These are phyloP conservation scores for Tillus elongatus DNA, from an alignment of 2,888 invertebrate genomes.

Conservation along the genomic window DNA sequence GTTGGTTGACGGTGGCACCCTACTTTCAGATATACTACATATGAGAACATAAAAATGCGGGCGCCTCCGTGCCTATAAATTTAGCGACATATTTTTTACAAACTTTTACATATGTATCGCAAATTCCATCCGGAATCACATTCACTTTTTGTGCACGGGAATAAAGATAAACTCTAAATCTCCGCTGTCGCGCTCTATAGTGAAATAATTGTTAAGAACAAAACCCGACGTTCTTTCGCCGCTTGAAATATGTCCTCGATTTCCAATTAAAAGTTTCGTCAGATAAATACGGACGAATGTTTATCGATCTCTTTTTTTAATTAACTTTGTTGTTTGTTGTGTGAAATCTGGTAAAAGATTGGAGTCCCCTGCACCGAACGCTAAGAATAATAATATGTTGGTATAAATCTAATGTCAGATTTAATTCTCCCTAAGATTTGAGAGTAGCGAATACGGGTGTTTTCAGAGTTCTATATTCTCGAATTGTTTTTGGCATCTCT, in stretches of 20 bases:
- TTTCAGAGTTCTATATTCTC: too few species aligned
- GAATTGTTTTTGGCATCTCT: too few species aligned
- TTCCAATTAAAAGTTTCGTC: not conserved
- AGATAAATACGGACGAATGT: not conserved
- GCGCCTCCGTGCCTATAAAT: slow-evolving; percentile 30
- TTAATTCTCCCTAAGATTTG: too few species aligned
- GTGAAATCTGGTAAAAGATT: too few species aligned
- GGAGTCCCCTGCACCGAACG: too few species aligned
- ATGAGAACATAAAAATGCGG: slow-evolving; percentile 33
- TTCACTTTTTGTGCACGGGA: slow-evolving; percentile 5
- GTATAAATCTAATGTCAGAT: too few species aligned
- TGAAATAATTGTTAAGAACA: too few species aligned
- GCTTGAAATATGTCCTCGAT: too few species aligned
- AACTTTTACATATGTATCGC: slow-evolving; percentile 29
- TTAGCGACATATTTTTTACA: slow-evolving; percentile 30
- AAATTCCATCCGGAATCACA: slow-evolving; percentile 20
- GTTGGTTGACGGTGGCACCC: slow-evolving; percentile 20
- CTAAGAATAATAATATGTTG: too few species aligned
- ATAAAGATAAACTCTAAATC: not conserved
- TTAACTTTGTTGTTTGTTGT: not conserved
- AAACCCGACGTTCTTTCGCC: too few species aligned
- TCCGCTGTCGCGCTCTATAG: too few species aligned
- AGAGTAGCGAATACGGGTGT: too few species aligned
- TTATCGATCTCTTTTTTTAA: slow-evolving; percentile 1
- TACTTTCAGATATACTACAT: slow-evolving; percentile 31